Conservation (phyloP, 2,797 vertebrate species). For the Thripadectes ignobilis region DNA sequence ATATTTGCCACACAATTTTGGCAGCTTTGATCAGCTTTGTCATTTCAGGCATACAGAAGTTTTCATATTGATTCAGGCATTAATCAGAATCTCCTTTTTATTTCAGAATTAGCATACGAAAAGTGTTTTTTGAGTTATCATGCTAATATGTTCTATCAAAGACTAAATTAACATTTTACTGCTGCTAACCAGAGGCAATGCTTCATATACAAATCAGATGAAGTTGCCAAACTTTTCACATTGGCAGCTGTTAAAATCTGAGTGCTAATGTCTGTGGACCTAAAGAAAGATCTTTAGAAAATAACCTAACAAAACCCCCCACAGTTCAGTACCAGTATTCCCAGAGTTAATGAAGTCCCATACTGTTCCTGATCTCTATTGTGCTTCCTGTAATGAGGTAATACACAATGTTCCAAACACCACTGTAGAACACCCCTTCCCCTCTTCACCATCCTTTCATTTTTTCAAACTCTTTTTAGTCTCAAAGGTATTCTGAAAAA, state of each 20-base stretch:
- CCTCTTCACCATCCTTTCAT: background rate
- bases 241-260: conserved; percentile 57
- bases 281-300: conserved; percentile 22
- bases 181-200: conserved; percentile 57
- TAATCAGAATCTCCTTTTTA: conserved; percentile 63
- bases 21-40: conserved; percentile 57
- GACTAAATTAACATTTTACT: conserved; percentile 74
- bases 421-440: background rate
- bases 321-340: background rate
- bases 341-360: background rate
- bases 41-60: conserved; percentile 39
- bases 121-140: conserved; percentile 67
- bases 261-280: background rate
- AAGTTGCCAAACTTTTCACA: conserved; percentile 47
- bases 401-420: background rate
- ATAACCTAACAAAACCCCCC: background rate
- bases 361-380: background rate
- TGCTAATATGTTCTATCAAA: conserved; percentile 72
- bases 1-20: conserved; percentile 9
- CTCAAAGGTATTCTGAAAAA: background rate
- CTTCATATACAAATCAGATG: conserved; percentile 56
- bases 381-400: background rate
- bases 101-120: conserved; percentile 68
- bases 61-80: conserved; percentile 65
- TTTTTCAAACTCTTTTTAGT: background rate